phyloP scores from a whole-genome alignment of 2,113 vertebrate species.

The Sander vitreus region DNA sequence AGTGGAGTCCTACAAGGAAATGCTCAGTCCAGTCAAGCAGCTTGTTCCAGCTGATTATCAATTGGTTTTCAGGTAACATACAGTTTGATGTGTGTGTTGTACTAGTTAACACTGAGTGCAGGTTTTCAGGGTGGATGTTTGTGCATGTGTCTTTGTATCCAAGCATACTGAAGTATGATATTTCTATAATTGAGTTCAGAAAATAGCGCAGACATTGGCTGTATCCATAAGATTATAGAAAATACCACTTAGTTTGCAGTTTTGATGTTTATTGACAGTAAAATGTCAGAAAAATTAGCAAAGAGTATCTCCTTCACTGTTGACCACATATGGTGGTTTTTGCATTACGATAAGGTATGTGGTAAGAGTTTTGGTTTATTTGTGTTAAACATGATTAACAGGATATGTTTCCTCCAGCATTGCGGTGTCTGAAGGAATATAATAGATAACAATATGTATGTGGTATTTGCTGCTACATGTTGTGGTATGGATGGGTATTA shows the following conservation, averaged over 20 bases:
- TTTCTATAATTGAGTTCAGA: background rate
- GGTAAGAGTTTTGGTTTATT: background rate
- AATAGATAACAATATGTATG: too few species aligned
- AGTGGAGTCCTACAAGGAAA: background rate
- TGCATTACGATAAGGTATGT: background rate
- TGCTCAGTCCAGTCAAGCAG: background rate
- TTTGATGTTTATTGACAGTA: background rate
- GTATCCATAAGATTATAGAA: background rate
- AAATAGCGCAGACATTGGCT: background rate
- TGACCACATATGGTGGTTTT: background rate
- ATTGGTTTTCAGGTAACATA: conserved; percentile 54
- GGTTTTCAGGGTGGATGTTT: background rate
- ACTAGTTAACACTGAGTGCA: background rate
- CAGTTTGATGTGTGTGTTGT: background rate
- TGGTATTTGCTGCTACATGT: too few species aligned
- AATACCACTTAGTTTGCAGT: background rate
- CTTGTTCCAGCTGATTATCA: background rate
- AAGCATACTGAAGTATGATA: background rate
- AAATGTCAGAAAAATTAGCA: background rate
- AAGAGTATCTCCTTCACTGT: too few species aligned
- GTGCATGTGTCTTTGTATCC: background rate
- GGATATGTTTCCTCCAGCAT: background rate
- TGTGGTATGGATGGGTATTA: background rate
- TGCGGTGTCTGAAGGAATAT: too few species aligned
- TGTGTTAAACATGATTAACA: background rate